Percentiles rank a stretch among this genome's conserved stretches.
These are phyloP conservation scores for Drosophila mayaguana DNA, from an alignment of 2,888 invertebrate species.

Conservation along the genomic window DNA sequence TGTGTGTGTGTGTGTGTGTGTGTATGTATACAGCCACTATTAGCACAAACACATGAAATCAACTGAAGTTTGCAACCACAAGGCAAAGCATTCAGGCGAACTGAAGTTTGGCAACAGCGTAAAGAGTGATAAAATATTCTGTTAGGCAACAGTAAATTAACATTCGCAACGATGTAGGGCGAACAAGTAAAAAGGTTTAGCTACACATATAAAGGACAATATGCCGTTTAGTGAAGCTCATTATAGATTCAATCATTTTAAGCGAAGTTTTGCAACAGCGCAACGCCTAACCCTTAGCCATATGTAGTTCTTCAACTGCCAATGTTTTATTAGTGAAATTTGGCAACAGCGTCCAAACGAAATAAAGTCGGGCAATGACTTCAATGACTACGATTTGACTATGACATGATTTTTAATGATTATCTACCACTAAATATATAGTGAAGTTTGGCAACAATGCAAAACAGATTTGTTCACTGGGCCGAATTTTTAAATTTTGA, in stretches of 20 bases:
- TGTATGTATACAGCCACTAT: not conserved
- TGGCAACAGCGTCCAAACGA: not conserved
- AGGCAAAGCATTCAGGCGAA: not conserved
- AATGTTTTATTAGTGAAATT: too few relatives aligned
- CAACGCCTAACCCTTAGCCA: too few relatives aligned
- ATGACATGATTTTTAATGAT: too few relatives aligned
- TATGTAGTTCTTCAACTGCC: too few relatives aligned
- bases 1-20: not conserved
- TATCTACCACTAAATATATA: not conserved
- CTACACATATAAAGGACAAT: too few relatives aligned
- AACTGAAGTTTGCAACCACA: not conserved
- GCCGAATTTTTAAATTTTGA: too few relatives aligned
- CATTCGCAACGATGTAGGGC: not conserved
- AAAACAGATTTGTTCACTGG: too few relatives aligned
- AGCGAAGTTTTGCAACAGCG: slow-evolving; percentile 31
- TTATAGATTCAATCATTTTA: not conserved
- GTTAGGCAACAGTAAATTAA: not conserved
- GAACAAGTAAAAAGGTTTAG: too few relatives aligned
- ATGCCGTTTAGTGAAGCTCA: not conserved
- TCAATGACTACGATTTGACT: too few relatives aligned
- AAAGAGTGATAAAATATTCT: not conserved
- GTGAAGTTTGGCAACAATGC: not conserved
- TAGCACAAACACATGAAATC: not conserved
- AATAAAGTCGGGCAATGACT: not conserved
- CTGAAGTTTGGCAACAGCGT: slow-evolving; percentile 5